phyloP scores from a whole-genome alignment of 2,113 vertebrate species.

The Colinus virginianus region DNA sequence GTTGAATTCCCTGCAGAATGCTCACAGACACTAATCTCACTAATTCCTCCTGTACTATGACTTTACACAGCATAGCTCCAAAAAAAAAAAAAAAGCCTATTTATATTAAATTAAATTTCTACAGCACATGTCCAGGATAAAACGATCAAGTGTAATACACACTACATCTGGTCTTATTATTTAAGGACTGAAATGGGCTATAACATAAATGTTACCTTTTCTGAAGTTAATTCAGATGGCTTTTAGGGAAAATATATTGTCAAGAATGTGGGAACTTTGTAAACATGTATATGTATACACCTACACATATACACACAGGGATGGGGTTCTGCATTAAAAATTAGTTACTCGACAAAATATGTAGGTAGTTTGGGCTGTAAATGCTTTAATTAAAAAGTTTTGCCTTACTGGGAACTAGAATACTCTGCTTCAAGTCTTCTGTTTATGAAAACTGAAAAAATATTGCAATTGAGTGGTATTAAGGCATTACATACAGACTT shows the following conservation, averaged over 20 bases:
- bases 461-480: background rate
- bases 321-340: background rate
- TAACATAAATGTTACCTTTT: background rate
- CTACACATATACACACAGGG: background rate
- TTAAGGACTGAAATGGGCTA: background rate
- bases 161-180: background rate
- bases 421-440: background rate
- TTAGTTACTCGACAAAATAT: background rate
- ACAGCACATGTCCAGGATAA: constrained; percentile 12
- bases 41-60: constrained; percentile 18
- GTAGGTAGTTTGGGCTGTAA: background rate
- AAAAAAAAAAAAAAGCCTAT: background rate
- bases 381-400: background rate
- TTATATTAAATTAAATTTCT: constrained; percentile 16
- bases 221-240: background rate
- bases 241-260: background rate
- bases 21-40: constrained; percentile 17
- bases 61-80: background rate
- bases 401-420: background rate
- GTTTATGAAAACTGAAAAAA: background rate
- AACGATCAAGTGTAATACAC: background rate
- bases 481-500: background rate
- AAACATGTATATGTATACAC: background rate
- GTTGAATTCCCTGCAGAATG: background rate
- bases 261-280: background rate